Evolutionary conservation across 2,113 vertebrate genomes (phyloP).

Genomic region (Scytalopus superciliaris): DNA sequence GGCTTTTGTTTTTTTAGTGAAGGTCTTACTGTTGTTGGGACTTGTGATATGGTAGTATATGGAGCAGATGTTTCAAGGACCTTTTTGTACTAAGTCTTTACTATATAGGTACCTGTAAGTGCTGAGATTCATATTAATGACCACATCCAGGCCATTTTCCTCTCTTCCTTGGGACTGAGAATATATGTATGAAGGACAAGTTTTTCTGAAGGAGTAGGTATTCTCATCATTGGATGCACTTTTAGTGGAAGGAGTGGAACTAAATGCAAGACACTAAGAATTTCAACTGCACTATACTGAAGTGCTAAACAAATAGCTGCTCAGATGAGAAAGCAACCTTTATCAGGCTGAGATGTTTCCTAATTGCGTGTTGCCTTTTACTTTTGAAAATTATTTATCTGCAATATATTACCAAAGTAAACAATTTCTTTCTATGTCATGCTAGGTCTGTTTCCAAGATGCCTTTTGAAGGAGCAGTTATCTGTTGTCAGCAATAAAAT

Average conservation of each 20-base stretch:
- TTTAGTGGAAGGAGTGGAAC: background rate
- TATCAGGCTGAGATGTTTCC: background rate
- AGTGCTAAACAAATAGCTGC: background rate
- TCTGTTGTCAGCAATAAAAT: background rate
- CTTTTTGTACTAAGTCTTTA: background rate
- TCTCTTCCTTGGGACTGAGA: background rate
- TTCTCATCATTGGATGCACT: background rate
- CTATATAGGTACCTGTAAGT: background rate
- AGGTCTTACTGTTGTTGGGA: background rate
- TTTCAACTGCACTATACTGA: background rate
- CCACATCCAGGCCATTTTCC: background rate
- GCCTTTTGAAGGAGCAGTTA: background rate
- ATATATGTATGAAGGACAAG: background rate
- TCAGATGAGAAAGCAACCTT: background rate
- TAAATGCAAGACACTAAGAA: background rate
- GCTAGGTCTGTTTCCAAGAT: background rate
- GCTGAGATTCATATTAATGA: background rate
- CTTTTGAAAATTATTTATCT: background rate
- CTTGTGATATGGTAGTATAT: background rate
- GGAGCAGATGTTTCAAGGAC: background rate
- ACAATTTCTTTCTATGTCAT: background rate
- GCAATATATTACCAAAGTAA: background rate
- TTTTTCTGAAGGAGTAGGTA: background rate
- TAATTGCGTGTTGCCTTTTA: background rate
- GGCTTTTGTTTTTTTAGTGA: background rate